Evolutionary conservation across 2,888 invertebrate genomes (phyloP), one percentile per base, ranked within the genome.

Genomic region (Opisthograptis luteolata): DNA sequence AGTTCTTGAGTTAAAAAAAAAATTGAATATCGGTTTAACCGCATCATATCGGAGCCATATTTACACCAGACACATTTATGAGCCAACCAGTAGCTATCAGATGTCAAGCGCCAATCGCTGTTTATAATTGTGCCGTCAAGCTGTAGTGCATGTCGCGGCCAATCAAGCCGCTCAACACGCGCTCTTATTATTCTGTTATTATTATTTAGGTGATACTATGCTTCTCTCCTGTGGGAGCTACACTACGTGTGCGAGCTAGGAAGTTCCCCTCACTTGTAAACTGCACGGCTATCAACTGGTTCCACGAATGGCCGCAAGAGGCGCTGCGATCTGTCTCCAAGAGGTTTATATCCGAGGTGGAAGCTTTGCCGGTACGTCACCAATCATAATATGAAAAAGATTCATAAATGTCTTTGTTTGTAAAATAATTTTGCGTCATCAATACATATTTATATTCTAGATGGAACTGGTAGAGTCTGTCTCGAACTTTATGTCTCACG

Each of bases 231-330:
- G 98, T 98, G 42, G 98, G 98, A 0, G 94, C 95, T 0, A 97
- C 97, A 0, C 88, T 99, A 9, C 91, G 98, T 40, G 91, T 97
- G 9, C 93, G 98, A 44, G 95, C 96, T 2, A 93, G 98, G 42
- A 97, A 98, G 82, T 99, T 99, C 87, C 98, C 98, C 0, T 97
- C 98, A 0, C 87, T 99, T 20, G 96, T 97, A 9, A 98, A 96
- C 87, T 97, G 97, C 76, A 97, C 98, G 0, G 94, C 96, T 9
- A 98, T 98, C 60, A 95, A 98, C 82, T 98, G 98, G 98, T 98
- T 98, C 86, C 98, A 98, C 78, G 97, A 98, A 74, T 99, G 98
- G 98, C 98, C 98, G 0, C 93, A 93, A 71, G 96, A 97, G 74
- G 98, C 98, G 19, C 87, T 99, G 67, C 93, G 95, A 57, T 97